These are phyloP conservation scores for Antheraea pernyi DNA, from an alignment of 1,140 invertebrate species.

Conservation along the genomic window DNA sequence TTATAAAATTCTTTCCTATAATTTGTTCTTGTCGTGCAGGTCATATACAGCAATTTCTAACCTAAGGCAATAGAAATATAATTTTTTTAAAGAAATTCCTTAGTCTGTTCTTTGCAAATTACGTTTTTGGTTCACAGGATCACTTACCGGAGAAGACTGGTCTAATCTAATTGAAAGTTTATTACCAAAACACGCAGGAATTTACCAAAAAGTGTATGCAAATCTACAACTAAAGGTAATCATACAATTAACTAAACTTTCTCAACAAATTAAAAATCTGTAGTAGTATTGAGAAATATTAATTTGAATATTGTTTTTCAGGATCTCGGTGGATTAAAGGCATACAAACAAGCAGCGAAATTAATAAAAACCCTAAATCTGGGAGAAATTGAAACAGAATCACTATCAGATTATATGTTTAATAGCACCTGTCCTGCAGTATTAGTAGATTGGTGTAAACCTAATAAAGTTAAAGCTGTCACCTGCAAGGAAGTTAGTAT, in stretches of 20 bases:
- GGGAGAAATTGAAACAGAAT: constrained; percentile 70
- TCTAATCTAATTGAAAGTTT: constrained; percentile 79
- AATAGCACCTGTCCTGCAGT: constrained; percentile 75
- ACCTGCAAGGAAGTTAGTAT: constrained; percentile 80
- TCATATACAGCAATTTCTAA: too few species aligned
- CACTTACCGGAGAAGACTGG: constrained; percentile 81
- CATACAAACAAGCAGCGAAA: constrained; percentile 75
- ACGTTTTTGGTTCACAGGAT: constrained; percentile 64
- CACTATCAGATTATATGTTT: constrained; percentile 79
- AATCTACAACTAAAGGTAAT: constrained; percentile 80
- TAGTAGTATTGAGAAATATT: background rate
- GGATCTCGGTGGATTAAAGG: constrained; percentile 75
- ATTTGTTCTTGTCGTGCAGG: too few species aligned
- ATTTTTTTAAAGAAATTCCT: background rate
- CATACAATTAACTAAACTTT: background rate
- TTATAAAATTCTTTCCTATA: too few species aligned
- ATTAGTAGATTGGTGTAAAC: constrained; percentile 77
- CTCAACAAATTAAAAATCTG: background rate
- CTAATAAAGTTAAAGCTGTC: constrained; percentile 74
- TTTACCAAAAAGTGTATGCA: constrained; percentile 80
- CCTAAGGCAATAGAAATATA: too few species aligned
- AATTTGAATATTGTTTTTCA: constrained; percentile 38
- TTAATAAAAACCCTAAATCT: constrained; percentile 74
- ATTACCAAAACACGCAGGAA: constrained; percentile 76
- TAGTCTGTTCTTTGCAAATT: background rate